Conservation (phyloP, 2,797 vertebrate species). For the Mormyrus hasselquistii region DNA sequence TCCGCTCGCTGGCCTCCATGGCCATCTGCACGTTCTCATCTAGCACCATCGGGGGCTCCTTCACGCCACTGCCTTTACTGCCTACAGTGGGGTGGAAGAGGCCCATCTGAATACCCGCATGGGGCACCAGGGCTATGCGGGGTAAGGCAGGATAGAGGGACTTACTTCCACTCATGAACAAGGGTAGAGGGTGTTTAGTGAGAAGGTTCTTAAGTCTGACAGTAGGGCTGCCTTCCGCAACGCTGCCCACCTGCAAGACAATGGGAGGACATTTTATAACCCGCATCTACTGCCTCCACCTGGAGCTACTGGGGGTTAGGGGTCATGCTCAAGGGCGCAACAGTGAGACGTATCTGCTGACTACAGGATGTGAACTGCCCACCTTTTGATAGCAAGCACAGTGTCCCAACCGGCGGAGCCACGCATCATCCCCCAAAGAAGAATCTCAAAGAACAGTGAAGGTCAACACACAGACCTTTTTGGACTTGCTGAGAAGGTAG, state of each 20-base stretch:
- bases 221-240: constrained; percentile 55
- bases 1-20: constrained; percentile 64
- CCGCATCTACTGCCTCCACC: neutral
- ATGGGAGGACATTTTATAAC: neutral
- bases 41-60: constrained; percentile 30
- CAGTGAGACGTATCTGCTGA: neutral
- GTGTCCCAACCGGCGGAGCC: neutral
- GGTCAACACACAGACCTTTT: constrained; percentile 47
- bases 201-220: constrained; percentile 79
- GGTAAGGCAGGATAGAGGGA: neutral
- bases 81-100: constrained; percentile 40
- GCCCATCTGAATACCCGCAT: neutral
- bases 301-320: neutral
- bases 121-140: neutral
- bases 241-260: constrained; percentile 44
- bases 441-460: neutral
- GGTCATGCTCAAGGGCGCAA: neutral
- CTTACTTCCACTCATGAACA: constrained; percentile 66
- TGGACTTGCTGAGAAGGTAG: constrained; percentile 70
- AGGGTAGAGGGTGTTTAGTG: constrained; percentile 68
- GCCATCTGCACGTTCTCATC: constrained; percentile 62
- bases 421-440: neutral
- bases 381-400: neutral
- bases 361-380: neutral
- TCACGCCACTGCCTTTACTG: constrained; percentile 43